Conservation (phyloP, 2,888 invertebrate species). For the Leptinotarsa haldemani region DNA sequence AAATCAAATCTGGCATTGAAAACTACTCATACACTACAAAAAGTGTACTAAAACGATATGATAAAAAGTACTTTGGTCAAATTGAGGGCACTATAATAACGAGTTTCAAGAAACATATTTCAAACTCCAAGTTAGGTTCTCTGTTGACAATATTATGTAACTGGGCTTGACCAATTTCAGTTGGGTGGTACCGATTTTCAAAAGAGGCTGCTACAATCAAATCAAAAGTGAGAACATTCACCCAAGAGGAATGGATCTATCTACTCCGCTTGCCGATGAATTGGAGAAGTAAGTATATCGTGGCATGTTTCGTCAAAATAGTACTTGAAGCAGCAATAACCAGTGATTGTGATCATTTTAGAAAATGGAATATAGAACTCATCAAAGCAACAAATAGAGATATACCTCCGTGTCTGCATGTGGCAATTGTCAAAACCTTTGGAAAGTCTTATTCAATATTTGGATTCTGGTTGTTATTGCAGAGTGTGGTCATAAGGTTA, state of each 20-base stretch:
- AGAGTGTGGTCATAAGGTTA: conserved; percentile 71
- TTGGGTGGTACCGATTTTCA: conserved; percentile 75
- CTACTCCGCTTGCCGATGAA: conserved; percentile 72
- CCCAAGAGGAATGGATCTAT: conserved; percentile 72
- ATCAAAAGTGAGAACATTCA: conserved; percentile 76
- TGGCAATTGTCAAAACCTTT: conserved; percentile 43
- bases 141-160: not conserved
- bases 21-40: too few species aligned
- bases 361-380: conserved; percentile 61
- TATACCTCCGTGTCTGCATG: conserved; percentile 54
- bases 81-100: too few species aligned
- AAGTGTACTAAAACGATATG: too few species aligned
- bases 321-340: not conserved
- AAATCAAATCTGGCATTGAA: too few species aligned
- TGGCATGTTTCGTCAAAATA: too few species aligned
- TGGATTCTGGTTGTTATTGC: conserved; percentile 28
- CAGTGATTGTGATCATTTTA: conserved; percentile 7
- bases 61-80: too few species aligned
- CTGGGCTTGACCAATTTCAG: conserved; percentile 62
- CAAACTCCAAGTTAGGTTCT: conserved; percentile 44
- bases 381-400: conserved; percentile 56
- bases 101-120: too few species aligned
- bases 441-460: conserved; percentile 30
- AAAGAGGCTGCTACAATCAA: conserved; percentile 72
- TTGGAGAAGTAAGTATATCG: conserved; percentile 68